phyloP scores from a whole-genome alignment of 2,113 vertebrate genomes.

The Sigmodon hispidus region DNA sequence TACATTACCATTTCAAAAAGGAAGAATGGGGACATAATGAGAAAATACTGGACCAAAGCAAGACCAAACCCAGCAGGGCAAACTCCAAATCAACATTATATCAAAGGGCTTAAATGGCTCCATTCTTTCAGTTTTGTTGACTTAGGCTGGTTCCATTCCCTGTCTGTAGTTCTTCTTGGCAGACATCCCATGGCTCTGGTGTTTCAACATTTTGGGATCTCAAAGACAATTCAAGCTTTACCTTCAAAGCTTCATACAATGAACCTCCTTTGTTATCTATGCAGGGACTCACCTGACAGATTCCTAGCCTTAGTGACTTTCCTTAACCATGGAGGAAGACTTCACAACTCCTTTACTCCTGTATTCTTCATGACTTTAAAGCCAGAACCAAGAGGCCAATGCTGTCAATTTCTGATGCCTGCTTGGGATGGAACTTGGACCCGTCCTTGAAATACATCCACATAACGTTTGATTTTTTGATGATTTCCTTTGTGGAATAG shows the following conservation, averaged over 20 bases:
- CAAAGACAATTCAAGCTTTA: not conserved
- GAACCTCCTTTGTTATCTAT: not conserved
- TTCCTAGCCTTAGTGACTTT: not conserved
- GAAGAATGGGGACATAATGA: not conserved
- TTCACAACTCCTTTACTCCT: not conserved
- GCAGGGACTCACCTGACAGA: not conserved
- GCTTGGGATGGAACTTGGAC: not conserved
- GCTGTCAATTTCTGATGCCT: not conserved
- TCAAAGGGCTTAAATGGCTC: not conserved
- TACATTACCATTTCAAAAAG: not conserved
- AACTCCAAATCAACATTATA: not conserved
- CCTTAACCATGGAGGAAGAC: not conserved
- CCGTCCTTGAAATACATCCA: not conserved
- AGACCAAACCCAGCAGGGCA: not conserved
- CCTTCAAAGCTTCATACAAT: not conserved
- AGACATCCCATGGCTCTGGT: not conserved
- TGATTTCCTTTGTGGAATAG: not conserved
- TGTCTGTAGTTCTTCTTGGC: not conserved
- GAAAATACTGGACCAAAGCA: not conserved
- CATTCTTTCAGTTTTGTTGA: not conserved
- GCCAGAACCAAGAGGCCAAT: not conserved
- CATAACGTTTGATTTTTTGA: not conserved
- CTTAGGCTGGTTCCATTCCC: not conserved
- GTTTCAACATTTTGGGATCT: not conserved
- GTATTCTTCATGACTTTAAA: not conserved